Percentiles rank a stretch among this genome's conserved stretches.
Conservation (phyloP, 2,888 invertebrate species). For the Tricholauxania praeusta region DNA sequence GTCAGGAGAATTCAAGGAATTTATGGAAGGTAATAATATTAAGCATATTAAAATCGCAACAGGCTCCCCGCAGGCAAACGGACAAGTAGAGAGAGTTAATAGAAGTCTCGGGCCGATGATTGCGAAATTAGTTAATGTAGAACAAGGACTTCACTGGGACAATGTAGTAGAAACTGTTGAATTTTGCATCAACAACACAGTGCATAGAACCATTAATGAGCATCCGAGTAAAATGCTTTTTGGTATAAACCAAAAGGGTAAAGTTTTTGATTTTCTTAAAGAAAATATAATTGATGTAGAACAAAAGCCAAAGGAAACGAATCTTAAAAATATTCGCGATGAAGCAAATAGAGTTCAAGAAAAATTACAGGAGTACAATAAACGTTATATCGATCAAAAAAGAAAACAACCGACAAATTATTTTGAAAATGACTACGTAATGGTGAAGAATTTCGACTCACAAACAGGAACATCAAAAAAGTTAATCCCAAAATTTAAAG, state of each 20-base stretch:
- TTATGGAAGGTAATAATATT: not conserved
- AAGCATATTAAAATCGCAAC: conserved; percentile 8
- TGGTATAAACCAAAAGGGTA: not conserved
- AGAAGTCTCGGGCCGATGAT: not conserved
- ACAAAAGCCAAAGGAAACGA: not conserved
- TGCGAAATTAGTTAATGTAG: not conserved
- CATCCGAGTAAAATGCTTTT: not conserved
- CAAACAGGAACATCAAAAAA: conserved; percentile 13
- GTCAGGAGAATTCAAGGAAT: conserved; percentile 12
- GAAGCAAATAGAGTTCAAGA: too few species aligned
- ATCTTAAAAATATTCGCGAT: too few species aligned
- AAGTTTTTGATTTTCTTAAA: not conserved
- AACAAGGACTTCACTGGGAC: not conserved
- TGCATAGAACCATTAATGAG: not conserved
- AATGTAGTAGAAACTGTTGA: conserved; percentile 28
- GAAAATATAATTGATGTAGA: not conserved
- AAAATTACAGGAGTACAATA: conserved; percentile 1
- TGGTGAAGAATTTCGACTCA: not conserved
- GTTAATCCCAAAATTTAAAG: conserved; percentile 8
- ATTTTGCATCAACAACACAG: conserved; percentile 29
- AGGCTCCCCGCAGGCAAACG: conserved; percentile 11
- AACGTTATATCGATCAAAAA: not conserved
- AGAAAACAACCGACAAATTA: not conserved
- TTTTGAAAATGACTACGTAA: not conserved
- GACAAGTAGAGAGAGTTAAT: conserved; percentile 9